Conservation (phyloP, 2,888 invertebrate species). For the Diarsia mendica region DNA sequence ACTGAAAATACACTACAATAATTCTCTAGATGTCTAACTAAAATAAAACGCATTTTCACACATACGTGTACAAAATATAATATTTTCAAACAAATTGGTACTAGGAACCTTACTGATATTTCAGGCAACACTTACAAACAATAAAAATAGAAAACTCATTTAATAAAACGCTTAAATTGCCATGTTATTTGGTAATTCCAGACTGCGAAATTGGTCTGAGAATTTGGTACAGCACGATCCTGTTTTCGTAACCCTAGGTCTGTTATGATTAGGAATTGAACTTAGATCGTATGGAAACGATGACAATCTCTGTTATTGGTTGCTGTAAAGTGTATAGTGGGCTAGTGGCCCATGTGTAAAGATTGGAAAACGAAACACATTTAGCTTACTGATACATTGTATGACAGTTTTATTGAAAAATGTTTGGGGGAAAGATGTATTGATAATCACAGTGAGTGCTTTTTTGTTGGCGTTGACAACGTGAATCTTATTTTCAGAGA, state of each 20-base stretch:
- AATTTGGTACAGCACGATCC: conserved; percentile 42
- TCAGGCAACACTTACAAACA: conserved; percentile 17
- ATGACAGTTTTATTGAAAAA: conserved; percentile 49
- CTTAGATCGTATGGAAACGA: conserved; percentile 53
- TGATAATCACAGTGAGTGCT: conserved; percentile 55
- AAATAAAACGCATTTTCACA: background rate
- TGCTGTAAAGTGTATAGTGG: conserved; percentile 42
- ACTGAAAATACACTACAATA: no score
- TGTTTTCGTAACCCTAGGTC: conserved; percentile 40
- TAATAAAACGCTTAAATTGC: conserved; percentile 12
- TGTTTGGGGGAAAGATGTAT: conserved; percentile 38
- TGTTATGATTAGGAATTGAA: conserved; percentile 56
- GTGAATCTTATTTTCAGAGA: conserved; percentile 12
- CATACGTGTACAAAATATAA: background rate
- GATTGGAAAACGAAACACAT: conserved; percentile 34
- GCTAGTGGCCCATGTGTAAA: conserved; percentile 49
- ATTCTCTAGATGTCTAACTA: background rate
- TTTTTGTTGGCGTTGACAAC: conserved; percentile 47
- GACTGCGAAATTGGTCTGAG: conserved; percentile 35
- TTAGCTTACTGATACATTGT: conserved; percentile 30
- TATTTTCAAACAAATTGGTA: background rate
- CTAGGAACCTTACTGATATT: background rate
- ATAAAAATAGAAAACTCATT: conserved; percentile 15
- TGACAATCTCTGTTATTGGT: conserved; percentile 58
- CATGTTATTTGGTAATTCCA: conserved; percentile 13